Evolutionary conservation across 2,113 vertebrate genomes (phyloP), one percentile per base, ranked within the genome.

Genomic region (Sapajus apella): DNA sequence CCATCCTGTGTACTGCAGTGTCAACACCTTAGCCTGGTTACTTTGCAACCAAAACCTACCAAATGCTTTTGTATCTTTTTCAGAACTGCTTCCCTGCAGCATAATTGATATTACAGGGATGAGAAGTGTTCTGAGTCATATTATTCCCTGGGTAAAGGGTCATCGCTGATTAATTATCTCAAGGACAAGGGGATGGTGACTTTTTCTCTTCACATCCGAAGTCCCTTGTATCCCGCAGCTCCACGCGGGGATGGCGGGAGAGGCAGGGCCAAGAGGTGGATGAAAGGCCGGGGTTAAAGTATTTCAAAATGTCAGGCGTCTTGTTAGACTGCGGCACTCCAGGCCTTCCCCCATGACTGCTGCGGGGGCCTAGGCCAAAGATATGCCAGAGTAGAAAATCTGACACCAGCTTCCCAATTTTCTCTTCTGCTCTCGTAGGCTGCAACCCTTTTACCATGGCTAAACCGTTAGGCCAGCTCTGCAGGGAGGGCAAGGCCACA

Each of bases 151-250:
- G 93, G 97, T 82, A 92, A 89, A 98, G 97, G 98, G 96, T 97
- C 95, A 70, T 83, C 23, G 50, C 98, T 97, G 98, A 98, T 99
- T 99, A 99, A 99, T 98, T 98, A 98, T 98, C 98, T 98, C 97
- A 98, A 98, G 98, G 98, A 98, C 98, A 93, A 98, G 97, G 97
- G 95, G 90, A 77, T 66, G 92, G 97, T 97, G 98, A 98, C 96
- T 97, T 97, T 94, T 96, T 94, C 95, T 37, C 95, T 97, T 93
- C 84, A 3, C 7, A 8, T 32, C 14, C 72, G 72, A 90, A 97
- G 92, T 40, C 91, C 98, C 81, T 14, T 20, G 55, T 72, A 1
- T 61, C 76, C 85, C 37, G 17, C 94, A 89, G 96, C 80, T 94
- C 92, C 61, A 0, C 0, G 17, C 40, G n/a, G 97, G 97, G 83